Evolutionary conservation across 2,888 invertebrate species (phyloP), one percentile per base, ranked within the genome.

Genomic region (Brachypalpus laphriformis): DNA sequence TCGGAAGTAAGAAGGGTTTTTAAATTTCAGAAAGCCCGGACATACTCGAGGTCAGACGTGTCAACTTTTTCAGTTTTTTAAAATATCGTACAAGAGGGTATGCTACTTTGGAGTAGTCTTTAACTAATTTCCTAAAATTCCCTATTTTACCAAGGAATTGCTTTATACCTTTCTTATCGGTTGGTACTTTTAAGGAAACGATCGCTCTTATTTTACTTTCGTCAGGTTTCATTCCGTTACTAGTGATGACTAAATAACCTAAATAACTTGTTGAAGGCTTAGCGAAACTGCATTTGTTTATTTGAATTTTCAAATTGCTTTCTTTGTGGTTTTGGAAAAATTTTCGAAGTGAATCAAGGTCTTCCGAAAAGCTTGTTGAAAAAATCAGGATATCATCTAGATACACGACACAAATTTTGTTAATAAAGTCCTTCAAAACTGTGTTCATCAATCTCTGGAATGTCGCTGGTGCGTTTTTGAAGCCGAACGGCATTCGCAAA

Each of bases 391-490:
- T n/a, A n/a, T n/a, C n/a, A n/a, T n/a, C n/a, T n/a, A n/a, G n/a
- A n/a, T n/a, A n/a, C n/a, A n/a, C n/a, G n/a, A n/a, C n/a, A n/a
- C n/a, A n/a, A n/a, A n/a, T n/a, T n/a, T n/a, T n/a, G n/a, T n/a
- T n/a, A n/a, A n/a, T n/a, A n/a, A n/a, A n/a, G n/a, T n/a, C n/a
- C n/a, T n/a, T n/a, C n/a, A n/a, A n/a, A n/a, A n/a, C n/a, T n/a
- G n/a, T n/a, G n/a, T n/a, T n/a, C n/a, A n/a, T n/a, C n/a, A n/a
- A n/a, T n/a, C n/a, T n/a, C n/a, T n/a, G n/a, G n/a, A n/a, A n/a
- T n/a, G n/a, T n/a, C n/a, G n/a, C n/a, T n/a, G 56, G 76, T 0
- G 66, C 76, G 6, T 37, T 75, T 9, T 65, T 75, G 1, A 65
- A 16, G 0, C 75, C 75, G 8, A 65, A 65, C 0, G 63, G 74